Evolutionary conservation across 2,113 vertebrate genomes (phyloP), one percentile per base, ranked within the genome.

Genomic region (Anser brachyrhynchus): DNA sequence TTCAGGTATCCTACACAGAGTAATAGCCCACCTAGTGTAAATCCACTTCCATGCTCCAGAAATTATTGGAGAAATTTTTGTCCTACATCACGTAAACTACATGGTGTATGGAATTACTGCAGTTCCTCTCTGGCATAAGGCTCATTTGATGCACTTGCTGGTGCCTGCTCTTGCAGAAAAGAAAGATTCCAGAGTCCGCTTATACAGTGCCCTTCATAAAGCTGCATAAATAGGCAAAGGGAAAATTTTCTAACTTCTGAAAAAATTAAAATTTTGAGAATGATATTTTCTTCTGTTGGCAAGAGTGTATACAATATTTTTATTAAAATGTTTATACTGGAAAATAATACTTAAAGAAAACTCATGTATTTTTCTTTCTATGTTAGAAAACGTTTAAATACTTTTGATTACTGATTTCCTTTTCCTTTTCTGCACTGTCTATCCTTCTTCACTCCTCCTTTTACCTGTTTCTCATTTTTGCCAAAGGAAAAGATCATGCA

Each of bases 241-340:
- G 25, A 84, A 80, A 58, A 3, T 0, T 13, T 46, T 11, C 4
- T 62, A 67, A 54, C 21, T 73, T 69, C 46, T 69, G 15, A n/a
- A 67, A 52, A 66, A 44, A 0, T 20, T 52, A 10, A n/a, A 5
- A 31, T 49, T 84, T 67, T 64, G 2, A 26, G 72, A 91, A 67
- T 2, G 6, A 19, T 1, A 0, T 58, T 58, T 72, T 73, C 25
- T 62, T 84, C 31, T 31, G 11, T 49, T 21, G 26, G 11, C 8
- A 67, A 35, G 0, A 1, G 14, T 29, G 41, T 1, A 0, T 35
- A 55, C 13, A 12, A 11, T 55, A 2, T 2, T 51, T 57, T 57
- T 52, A 46, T 51, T 33, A 57, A 61, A 71, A 21, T 71, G 2
- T 41, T 11, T 57, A 21, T 71, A 12, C 57, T 13, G 72, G 31